phyloP scores from a whole-genome alignment of 2,888 invertebrate species.

The Drepanosiphum platanoidis region DNA sequence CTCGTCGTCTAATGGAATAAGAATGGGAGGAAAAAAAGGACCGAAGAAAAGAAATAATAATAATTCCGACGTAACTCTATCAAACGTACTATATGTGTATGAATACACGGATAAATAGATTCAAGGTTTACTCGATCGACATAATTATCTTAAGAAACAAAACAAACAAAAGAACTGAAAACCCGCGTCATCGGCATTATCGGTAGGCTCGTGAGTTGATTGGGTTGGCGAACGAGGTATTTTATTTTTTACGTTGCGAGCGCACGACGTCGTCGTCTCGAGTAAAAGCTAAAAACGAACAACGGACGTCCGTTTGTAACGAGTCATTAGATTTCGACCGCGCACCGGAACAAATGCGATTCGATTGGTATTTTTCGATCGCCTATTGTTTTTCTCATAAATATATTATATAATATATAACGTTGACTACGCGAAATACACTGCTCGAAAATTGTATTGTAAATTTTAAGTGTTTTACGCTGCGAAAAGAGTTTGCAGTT shows the following conservation, averaged over 20 bases:
- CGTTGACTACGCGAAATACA: too few species aligned
- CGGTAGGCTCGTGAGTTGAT: background rate
- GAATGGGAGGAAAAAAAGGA: background rate
- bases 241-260: background rate
- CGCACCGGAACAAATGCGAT: too few species aligned
- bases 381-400: too few species aligned
- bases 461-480: background rate
- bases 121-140: slow-evolving; percentile 28
- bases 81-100: background rate
- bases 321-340: background rate
- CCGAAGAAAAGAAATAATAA: background rate
- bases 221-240: background rate
- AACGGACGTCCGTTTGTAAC: background rate
- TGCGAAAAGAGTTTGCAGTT: background rate
- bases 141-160: slow-evolving; percentile 35
- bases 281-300: background rate
- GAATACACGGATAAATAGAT: background rate
- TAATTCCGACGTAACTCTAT: background rate
- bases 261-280: background rate
- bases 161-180: slow-evolving; percentile 9
- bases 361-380: background rate
- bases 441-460: too few species aligned
- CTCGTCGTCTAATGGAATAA: slow-evolving; percentile 27
- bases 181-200: background rate
- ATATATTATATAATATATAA: background rate